Evolutionary conservation across 2,113 vertebrate genomes (phyloP).

Genomic region (Silurus meridionalis): DNA sequence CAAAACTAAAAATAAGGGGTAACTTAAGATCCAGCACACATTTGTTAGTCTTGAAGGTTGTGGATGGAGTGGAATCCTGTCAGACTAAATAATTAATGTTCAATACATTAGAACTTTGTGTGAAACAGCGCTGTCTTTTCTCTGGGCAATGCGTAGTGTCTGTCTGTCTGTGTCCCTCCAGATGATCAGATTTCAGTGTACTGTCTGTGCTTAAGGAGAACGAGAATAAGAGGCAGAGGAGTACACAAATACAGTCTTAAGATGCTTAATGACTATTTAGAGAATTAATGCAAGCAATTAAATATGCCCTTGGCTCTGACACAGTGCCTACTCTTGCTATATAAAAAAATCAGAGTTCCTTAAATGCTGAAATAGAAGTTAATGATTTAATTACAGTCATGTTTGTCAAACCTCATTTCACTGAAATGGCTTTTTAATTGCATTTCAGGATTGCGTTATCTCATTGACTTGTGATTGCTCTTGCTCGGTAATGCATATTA

Average conservation of each 20-base stretch:
- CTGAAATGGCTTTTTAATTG: conserved; percentile 33
- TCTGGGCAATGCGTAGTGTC: conserved; percentile 43
- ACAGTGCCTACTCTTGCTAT: background rate
- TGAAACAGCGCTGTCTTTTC: conserved; percentile 50
- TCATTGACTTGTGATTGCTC: conserved; percentile 6
- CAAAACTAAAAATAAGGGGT: background rate
- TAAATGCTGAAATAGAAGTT: conserved; percentile 14
- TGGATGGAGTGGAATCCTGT: conserved; percentile 49
- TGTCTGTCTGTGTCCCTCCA: conserved; percentile 56
- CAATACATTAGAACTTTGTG: conserved; percentile 55
- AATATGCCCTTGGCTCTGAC: conserved; percentile 15
- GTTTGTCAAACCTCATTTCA: conserved; percentile 37
- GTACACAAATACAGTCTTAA: background rate
- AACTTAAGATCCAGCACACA: conserved; percentile 20
- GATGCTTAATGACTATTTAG: background rate
- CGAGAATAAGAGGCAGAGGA: background rate
- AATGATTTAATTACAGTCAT: conserved; percentile 23
- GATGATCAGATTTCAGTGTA: conserved; percentile 57
- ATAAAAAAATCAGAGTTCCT: background rate
- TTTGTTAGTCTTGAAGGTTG: conserved; percentile 45
- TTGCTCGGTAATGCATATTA: background rate
- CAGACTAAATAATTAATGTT: conserved; percentile 60
- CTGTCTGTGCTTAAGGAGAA: conserved; percentile 23
- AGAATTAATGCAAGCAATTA: conserved; percentile 3
- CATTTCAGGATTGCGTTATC: conserved; percentile 2